Evolutionary conservation across 2,797 vertebrate species (phyloP).

Genomic region (Psittacula echo): DNA sequence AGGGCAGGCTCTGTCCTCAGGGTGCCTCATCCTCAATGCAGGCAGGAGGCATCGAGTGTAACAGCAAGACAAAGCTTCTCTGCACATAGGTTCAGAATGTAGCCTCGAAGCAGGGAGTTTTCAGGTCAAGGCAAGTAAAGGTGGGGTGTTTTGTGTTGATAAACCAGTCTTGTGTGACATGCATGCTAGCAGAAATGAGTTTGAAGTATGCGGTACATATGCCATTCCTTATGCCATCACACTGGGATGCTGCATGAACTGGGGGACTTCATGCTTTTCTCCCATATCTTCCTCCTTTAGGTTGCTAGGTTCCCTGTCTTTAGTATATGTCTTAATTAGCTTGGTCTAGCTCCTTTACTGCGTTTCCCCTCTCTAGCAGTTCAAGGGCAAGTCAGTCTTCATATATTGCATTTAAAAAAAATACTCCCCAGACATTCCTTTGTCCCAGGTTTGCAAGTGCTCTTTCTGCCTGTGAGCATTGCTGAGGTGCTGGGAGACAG

Average conservation of each 20-base stretch:
- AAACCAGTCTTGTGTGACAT: not conserved
- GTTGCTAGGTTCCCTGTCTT: not conserved
- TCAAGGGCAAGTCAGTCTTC: not conserved
- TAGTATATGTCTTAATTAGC: not conserved
- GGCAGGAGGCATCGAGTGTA: not conserved
- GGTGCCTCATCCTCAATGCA: not conserved
- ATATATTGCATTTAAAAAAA: fast-evolving
- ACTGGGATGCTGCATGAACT: too few species aligned
- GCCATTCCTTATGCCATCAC: not conserved
- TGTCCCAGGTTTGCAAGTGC: not conserved
- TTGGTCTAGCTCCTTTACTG: not conserved
- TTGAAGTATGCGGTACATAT: fast-evolving
- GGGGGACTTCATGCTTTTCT: not conserved
- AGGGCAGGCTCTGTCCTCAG: not conserved
- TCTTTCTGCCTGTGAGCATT: not conserved
- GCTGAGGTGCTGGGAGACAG: not conserved
- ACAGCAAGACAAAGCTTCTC: not conserved
- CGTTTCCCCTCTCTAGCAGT: not conserved
- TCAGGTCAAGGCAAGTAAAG: not conserved
- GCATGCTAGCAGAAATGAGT: not conserved
- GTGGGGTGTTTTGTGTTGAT: not conserved
- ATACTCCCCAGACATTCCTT: fast-evolving
- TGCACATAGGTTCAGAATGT: fast-evolving
- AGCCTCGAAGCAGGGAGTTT: not conserved
- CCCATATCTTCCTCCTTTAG: not conserved